Base-by-base conservation (phyloP, 2,113 vertebrate species). In the Spea bombifrons region DNA sequence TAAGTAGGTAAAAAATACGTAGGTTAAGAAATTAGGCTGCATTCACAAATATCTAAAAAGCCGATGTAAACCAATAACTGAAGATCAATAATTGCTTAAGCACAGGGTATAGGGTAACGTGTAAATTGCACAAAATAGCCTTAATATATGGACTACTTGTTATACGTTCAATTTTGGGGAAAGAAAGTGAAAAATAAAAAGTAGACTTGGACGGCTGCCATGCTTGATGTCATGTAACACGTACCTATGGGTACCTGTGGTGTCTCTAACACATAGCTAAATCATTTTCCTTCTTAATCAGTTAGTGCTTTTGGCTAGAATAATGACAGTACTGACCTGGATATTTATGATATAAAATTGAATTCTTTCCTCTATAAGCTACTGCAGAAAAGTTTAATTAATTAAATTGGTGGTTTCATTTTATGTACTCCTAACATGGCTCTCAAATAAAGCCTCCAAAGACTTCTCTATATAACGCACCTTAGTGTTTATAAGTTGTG, bases 401-500 rank as follows among this genome's bases (percentile, higher is more conserved):
- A 93, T 91, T 89, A 91, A 89, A 87, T 89, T 84, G 87, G 89
- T 87, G 89, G 90, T 84, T 91, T 92, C 86, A 90, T 88, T 86
- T 91, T 88, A 90, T 88, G 89, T 86, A 89, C 92, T 90, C 86
- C 88, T 89, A 88, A 83, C 83, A 81, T 90, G 87, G 90, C 88
- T 86, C 86, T 89, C 86, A 84, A 87, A 92, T 88, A 92, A 88
- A 90, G 86, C 82, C 82, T 82, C 87, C 87, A 87, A 83, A 89
- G 87, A 90, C 87, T 85, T 30, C 92, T 90, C 86, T 91, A 84
- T 85, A 89, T 82, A 88, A 86, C 88, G 88, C 89, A 90, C 90
- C 91, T 88, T 90, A 88, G 90, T 90, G 90, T 93, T 92, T 92
- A 93, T 91, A 92, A 89, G 85, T 90, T 88, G 86, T 90, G 90